Base-by-base conservation (phyloP, 2,113 vertebrate species). In the Donacobius atricapilla region DNA sequence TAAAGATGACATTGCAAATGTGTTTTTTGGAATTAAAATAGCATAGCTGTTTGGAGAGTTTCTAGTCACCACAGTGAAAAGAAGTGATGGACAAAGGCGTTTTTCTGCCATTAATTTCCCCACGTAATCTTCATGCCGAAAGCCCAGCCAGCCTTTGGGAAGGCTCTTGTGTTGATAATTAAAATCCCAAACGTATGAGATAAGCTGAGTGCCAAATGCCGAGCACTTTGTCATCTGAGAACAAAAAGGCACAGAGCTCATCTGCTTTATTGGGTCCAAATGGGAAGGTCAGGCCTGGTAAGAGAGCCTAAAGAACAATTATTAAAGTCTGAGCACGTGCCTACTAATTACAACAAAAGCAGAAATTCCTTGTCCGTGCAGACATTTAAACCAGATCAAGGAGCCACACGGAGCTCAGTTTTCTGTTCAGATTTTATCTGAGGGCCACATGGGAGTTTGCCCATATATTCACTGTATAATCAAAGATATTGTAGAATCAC, bases 171-270 rank as follows among this genome's bases (percentile, higher is more conserved):
- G 51, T 86, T 6, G 15, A 56, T 93, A 93, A 94, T 90, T 93
- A 93, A 95, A 94, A 86, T 86, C 88, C 83, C 71, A 40, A 77
- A 70, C 11, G 37, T 65, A 21, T 77, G 93, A 93, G 54, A 93
- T 61, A 90, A 95, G 50, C 63, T 25, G 78, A 88, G 66, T 58
- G 63, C 75, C 76, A 91, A 89, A 83, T 12, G 42, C 70, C 0
- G 0, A 94, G 66, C 84, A 37, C 65, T 92, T 91, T 71, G 48
- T 79, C 65, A 50, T 77, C 68, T 40, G 58, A 72, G 91, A 79
- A 56, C 50, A 83, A 79, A 94, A 85, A 65, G 53, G n/a, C 2
- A 2, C 25, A 39, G 75, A 76, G 63, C 78, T 61, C 61, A 11
- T 40, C 75, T 80, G 56, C 73, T 71, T 71, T 75, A 31, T 71